phyloP scores from a whole-genome alignment of 2,888 invertebrate genomes.

The Amiota communis region DNA sequence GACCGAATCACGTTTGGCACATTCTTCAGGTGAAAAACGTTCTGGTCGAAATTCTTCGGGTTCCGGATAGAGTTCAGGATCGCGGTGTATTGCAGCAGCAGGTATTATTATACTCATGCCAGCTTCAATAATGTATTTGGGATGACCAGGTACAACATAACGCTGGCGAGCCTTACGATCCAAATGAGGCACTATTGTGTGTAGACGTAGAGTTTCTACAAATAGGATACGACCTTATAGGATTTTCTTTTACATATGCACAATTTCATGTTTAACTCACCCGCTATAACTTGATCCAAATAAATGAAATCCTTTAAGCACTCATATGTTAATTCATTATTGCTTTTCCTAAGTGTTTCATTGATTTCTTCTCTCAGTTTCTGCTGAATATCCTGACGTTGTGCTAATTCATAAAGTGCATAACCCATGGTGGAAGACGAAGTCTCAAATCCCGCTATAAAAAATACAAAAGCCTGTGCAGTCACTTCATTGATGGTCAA shows the following conservation, averaged over 20 bases:
- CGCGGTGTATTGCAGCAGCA: conserved; percentile 75
- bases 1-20: conserved; percentile 45
- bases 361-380: conserved; percentile 72
- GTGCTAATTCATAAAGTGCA: conserved; percentile 74
- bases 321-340: conserved; percentile 72
- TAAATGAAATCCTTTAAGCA: conserved; percentile 72
- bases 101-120: conserved; percentile 59
- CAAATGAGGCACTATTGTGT: conserved; percentile 75
- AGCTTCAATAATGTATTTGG: conserved; percentile 74
- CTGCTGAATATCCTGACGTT: conserved; percentile 73
- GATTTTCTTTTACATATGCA: neutral
- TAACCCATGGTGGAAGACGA: conserved; percentile 74
- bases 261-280: conserved; percentile 54
- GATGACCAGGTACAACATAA: conserved; percentile 74
- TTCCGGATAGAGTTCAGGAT: conserved; percentile 74
- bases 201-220: conserved; percentile 74
- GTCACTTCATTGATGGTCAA: conserved; percentile 73
- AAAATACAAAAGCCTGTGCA: conserved; percentile 76
- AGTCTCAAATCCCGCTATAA: conserved; percentile 76
- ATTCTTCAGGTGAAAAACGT: conserved; percentile 76
- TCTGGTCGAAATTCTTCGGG: conserved; percentile 79
- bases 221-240: neutral
- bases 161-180: conserved; percentile 74
- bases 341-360: conserved; percentile 62
- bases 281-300: conserved; percentile 74